Evolutionary conservation across 2,888 invertebrate species (phyloP).

Genomic region (Onthophagus sagittarius): DNA sequence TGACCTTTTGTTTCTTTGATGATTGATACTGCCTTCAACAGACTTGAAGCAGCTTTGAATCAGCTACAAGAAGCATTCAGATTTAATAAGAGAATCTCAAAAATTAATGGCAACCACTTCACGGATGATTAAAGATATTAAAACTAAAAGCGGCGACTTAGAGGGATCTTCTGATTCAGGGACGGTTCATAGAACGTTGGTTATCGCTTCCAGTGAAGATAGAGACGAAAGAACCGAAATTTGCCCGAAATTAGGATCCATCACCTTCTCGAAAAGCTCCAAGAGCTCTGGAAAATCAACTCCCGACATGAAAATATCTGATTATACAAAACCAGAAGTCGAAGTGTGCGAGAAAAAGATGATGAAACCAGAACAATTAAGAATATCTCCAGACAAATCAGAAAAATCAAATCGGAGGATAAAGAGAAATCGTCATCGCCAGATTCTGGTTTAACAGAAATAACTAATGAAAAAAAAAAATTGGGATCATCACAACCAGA

Average conservation of each 20-base stretch:
- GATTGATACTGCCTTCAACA: too few species aligned
- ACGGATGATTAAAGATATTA: slow-evolving; percentile 44
- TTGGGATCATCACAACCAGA: slow-evolving; percentile 8
- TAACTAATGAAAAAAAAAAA: slow-evolving; percentile 26
- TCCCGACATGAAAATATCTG: slow-evolving; percentile 28
- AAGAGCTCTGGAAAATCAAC: slow-evolving; percentile 40
- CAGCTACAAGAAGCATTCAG: too few species aligned
- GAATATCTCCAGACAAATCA: too few species aligned
- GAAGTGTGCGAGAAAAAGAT: slow-evolving; percentile 20
- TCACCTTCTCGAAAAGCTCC: slow-evolving; percentile 43
- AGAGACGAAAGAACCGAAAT: slow-evolving; percentile 61
- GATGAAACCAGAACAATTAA: neutral
- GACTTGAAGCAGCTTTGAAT: too few species aligned
- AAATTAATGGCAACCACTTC: slow-evolving; percentile 44
- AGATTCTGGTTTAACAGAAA: too few species aligned
- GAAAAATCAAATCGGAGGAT: too few species aligned
- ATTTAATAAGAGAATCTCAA: slow-evolving; percentile 41
- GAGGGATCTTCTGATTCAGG: slow-evolving; percentile 33
- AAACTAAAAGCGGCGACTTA: slow-evolving; percentile 33
- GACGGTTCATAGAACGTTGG: too few species aligned
- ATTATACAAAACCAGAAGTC: slow-evolving; percentile 23
- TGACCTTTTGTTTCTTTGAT: too few species aligned
- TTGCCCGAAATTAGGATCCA: slow-evolving; percentile 54
- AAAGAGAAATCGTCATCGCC: too few species aligned
- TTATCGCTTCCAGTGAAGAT: slow-evolving; percentile 62